Evolutionary conservation across 2,113 vertebrate genomes (phyloP).

Genomic region (human): DNA sequence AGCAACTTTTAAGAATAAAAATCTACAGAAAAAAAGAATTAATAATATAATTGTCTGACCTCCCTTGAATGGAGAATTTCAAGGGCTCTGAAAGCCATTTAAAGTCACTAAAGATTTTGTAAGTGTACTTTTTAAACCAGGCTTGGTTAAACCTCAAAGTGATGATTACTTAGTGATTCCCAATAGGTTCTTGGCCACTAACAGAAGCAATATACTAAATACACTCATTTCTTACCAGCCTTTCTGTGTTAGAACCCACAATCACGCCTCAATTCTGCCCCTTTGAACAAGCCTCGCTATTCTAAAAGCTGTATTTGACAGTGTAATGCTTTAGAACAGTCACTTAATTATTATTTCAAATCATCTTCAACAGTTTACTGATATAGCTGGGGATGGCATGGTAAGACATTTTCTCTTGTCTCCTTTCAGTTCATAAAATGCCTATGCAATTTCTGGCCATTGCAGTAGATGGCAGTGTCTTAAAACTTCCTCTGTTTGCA

Average conservation of each 20-base stretch:
- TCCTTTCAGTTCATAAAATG: conserved; percentile 40
- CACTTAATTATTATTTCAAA: conserved; percentile 61
- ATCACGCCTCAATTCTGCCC: neutral
- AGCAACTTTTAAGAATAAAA: conserved; percentile 66
- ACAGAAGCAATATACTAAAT: conserved; percentile 51
- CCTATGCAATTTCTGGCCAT: conserved; percentile 63
- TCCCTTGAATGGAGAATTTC: conserved; percentile 62
- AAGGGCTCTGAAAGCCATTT: conserved; percentile 71
- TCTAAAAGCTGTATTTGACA: neutral
- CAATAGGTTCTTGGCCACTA: conserved; percentile 49
- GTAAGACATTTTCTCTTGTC: conserved; percentile 6
- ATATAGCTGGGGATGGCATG: neutral
- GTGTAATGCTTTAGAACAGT: conserved; percentile 31
- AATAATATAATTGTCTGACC: conserved; percentile 70
- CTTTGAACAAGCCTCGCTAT: neutral
- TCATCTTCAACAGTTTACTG: conserved; percentile 36
- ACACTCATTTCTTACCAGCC: neutral
- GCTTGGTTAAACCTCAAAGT: conserved; percentile 54
- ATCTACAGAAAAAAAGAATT: conserved; percentile 63
- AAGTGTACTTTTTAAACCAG: conserved; percentile 67
- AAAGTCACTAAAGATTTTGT: conserved; percentile 69
- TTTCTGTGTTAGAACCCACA: neutral
- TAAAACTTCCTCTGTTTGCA: conserved; percentile 62
- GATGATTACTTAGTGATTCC: conserved; percentile 66
- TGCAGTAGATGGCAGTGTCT: conserved; percentile 81